Evolutionary conservation across 2,888 invertebrate genomes (phyloP).

Genomic region (Ctena decussata): DNA sequence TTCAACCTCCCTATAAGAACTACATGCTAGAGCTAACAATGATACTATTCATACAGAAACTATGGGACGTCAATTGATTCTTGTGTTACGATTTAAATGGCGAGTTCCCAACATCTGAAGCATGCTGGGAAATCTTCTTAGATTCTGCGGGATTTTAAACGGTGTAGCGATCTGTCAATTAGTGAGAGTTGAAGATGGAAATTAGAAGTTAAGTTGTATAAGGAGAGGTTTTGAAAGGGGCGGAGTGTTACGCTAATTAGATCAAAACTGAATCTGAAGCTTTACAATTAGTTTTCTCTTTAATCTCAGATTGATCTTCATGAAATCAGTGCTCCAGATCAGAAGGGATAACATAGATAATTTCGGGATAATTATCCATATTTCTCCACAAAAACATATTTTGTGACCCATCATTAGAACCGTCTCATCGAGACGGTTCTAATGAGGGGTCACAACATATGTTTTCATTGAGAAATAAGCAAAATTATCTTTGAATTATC

Average conservation of each 20-base stretch:
- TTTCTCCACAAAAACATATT: too few species aligned
- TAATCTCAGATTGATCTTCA: too few species aligned
- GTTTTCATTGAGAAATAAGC: too few species aligned
- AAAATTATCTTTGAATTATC: too few species aligned
- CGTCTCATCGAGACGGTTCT: too few species aligned
- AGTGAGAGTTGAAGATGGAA: not conserved
- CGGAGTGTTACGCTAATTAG: not conserved
- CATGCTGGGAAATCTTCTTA: constrained; percentile 10
- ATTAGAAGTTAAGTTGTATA: constrained; percentile 10
- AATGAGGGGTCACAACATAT: too few species aligned
- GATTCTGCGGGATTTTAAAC: not conserved
- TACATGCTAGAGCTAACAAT: not conserved
- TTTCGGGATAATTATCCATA: too few species aligned
- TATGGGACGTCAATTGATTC: not conserved
- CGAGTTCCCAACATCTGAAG: not conserved
- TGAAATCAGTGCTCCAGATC: too few species aligned
- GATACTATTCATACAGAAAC: not conserved
- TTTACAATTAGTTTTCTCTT: not conserved
- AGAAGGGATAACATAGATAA: too few species aligned
- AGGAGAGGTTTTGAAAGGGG: not conserved
- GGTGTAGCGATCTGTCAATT: constrained; percentile 11
- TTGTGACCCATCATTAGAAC: too few species aligned
- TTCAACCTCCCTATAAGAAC: not conserved
- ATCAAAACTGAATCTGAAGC: not conserved
- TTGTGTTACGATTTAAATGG: not conserved